phyloP scores from a whole-genome alignment of 2,797 vertebrate genomes.

The Merluccius polli region DNA sequence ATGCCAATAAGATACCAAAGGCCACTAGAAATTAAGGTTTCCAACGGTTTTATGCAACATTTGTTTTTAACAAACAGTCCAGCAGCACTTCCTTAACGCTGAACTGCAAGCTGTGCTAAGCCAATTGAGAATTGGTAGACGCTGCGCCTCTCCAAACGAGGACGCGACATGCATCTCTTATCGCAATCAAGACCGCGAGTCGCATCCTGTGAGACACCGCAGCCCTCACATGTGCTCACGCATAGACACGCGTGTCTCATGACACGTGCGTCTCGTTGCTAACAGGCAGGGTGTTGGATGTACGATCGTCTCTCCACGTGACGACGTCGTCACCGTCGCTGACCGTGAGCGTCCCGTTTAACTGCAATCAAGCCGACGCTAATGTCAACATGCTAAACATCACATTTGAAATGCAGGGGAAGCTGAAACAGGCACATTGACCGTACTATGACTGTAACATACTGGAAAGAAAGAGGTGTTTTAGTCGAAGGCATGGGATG shows the following conservation, averaged over 20 bases:
- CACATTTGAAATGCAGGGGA: neutral
- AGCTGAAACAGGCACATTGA: neutral
- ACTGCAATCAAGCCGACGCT: neutral
- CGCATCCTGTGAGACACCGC: too few relatives aligned
- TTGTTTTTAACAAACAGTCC: neutral
- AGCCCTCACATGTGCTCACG: neutral
- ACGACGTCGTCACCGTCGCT: too few relatives aligned
- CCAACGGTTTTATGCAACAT: neutral
- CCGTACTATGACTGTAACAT: neutral
- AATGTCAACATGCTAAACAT: neutral
- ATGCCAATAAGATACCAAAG: neutral
- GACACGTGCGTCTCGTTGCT: too few relatives aligned
- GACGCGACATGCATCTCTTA: neutral
- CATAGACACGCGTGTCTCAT: neutral
- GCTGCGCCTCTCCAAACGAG: neutral
- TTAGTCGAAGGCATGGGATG: neutral
- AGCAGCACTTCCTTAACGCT: neutral
- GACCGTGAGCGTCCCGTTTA: neutral
- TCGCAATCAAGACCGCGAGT: neutral
- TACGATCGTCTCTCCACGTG: too few relatives aligned
- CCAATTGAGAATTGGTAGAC: neutral
- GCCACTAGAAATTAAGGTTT: neutral
- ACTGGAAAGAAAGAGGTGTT: neutral
- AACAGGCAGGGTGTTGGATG: neutral
- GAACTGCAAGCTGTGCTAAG: neutral